Conservation (phyloP, 2,888 invertebrate species). For the Gari tellinella region DNA sequence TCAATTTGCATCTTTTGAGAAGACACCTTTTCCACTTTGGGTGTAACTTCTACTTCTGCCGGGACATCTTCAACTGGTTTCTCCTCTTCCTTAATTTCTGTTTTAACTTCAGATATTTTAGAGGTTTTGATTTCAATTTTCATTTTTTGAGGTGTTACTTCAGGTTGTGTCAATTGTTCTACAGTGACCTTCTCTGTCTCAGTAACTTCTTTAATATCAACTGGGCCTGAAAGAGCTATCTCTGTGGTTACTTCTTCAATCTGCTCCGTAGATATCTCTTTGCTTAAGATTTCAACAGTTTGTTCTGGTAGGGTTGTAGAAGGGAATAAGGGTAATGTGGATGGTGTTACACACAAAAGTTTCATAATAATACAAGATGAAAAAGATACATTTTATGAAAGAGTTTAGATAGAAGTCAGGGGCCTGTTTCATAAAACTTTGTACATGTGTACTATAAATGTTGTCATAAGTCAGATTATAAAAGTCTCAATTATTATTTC, state of each 20-base stretch:
- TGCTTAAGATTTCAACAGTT: conserved; percentile 2
- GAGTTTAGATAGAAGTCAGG: too few relatives aligned
- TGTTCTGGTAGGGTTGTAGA: neutral
- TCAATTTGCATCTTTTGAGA: conserved; percentile 30
- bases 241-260: conserved; percentile 10
- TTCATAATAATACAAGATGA: too few relatives aligned
- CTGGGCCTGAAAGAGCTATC: neutral
- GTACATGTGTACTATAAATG: too few relatives aligned
- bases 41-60: conserved; percentile 8
- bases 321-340: neutral
- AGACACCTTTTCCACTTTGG: conserved; percentile 11
- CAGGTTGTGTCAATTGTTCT: neutral
- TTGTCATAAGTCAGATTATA: too few relatives aligned
- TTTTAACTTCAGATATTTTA: conserved; percentile 16
- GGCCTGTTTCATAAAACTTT: too few relatives aligned
- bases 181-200: conserved; percentile 17
- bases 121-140: conserved; percentile 28
- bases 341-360: too few relatives aligned
- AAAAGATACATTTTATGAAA: too few relatives aligned
- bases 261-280: conserved; percentile 2
- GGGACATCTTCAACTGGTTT: conserved; percentile 10
- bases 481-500: too few relatives aligned
- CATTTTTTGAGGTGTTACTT: conserved; percentile 19
- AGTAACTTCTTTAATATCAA: conserved; percentile 11
- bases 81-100: conserved; percentile 12